These are phyloP conservation scores for Meganola albula DNA, from an alignment of 2,888 invertebrate genomes.

Conservation along the genomic window DNA sequence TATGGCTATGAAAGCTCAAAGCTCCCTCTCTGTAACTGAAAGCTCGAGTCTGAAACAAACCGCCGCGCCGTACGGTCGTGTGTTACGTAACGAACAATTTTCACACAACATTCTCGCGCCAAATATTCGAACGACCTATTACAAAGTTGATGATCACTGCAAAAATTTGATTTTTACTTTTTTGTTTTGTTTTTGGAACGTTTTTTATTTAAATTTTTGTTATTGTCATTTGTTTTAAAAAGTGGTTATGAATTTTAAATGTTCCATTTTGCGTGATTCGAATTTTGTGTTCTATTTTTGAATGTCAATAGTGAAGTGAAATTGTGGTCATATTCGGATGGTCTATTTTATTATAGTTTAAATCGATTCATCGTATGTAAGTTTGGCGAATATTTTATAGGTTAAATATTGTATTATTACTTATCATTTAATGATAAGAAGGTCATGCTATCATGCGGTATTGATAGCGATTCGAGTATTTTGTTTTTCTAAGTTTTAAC, in stretches of 20 bases:
- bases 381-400: conserved; percentile 9
- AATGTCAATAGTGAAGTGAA: conserved; percentile 18
- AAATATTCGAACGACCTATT: neutral
- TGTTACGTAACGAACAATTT: conserved; percentile 1
- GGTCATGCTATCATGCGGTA: conserved; percentile 20
- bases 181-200: neutral
- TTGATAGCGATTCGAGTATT: conserved; percentile 14
- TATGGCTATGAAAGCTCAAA: conserved; percentile 9
- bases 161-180: neutral
- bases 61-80: conserved; percentile 38
- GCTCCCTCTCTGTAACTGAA: conserved; percentile 27
- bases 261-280: conserved; percentile 13
- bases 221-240: conserved; percentile 1
- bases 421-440: conserved; percentile 21
- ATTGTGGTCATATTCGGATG: conserved; percentile 29
- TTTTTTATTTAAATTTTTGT: too few relatives aligned
- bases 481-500: conserved; percentile 4
- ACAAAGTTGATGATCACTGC: neutral
- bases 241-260: conserved; percentile 7
- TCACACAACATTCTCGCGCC: neutral
- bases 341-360: conserved; percentile 7
- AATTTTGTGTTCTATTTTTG: conserved; percentile 4
- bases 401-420: conserved; percentile 11
- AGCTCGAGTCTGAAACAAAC: conserved; percentile 34
- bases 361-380: conserved; percentile 1